phyloP scores from a whole-genome alignment of 2,113 vertebrate species.

The Orthonyx spaldingii region DNA sequence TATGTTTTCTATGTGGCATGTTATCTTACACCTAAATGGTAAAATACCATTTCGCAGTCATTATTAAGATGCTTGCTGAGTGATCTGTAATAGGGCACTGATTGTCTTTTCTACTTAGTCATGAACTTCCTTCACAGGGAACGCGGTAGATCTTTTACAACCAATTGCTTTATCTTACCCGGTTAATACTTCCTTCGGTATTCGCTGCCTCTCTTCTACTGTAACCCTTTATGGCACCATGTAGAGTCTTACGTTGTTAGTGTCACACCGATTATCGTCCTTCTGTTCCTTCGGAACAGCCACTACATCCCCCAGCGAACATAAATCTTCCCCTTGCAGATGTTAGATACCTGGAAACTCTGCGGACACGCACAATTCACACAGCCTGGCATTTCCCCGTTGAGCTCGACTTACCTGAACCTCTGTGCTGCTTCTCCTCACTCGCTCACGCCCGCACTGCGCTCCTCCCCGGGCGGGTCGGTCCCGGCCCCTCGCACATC shows the following conservation, averaged over 20 bases:
- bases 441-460: fast-evolving
- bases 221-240: fast-evolving
- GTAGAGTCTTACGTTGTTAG: fast-evolving
- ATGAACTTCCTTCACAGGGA: background rate
- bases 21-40: background rate
- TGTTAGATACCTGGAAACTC: fast-evolving
- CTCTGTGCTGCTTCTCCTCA: fast-evolving
- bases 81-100: background rate
- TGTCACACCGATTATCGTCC: background rate
- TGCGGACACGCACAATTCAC: fast-evolving
- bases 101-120: background rate
- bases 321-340: background rate
- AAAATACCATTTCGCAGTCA: background rate
- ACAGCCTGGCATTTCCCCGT: fast-evolving
- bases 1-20: background rate
- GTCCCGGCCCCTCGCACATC: background rate
- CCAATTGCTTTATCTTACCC: background rate
- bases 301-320: fast-evolving
- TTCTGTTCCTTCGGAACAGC: background rate
- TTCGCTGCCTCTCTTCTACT: background rate
- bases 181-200: fast-evolving
- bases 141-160: fast-evolving
- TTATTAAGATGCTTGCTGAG: background rate
- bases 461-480: background rate
- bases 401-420: background rate